Evolutionary conservation across 2,113 vertebrate species (phyloP).

Genomic region (Platycercus adscitus): DNA sequence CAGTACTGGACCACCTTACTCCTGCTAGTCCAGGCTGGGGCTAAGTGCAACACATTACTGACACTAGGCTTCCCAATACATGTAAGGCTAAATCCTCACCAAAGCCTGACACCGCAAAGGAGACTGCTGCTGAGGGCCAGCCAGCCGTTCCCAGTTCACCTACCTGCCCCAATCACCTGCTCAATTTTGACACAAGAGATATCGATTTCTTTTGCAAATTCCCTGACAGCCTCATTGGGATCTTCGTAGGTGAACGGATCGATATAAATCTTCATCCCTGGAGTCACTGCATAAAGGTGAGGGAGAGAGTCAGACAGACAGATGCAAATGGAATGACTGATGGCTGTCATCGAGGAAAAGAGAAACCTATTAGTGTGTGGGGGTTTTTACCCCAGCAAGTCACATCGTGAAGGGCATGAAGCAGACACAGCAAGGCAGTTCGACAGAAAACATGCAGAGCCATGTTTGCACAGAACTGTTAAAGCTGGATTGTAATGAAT

Average conservation of each 20-base stretch:
- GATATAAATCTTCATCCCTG: conserved; percentile 98
- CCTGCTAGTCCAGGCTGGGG: not conserved
- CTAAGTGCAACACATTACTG: not conserved
- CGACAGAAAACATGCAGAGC: not conserved
- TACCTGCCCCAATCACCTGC: conserved; percentile 97
- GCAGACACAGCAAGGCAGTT: not conserved
- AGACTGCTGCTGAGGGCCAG: not conserved
- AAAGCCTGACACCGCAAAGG: not conserved
- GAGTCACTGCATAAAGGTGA: conserved; percentile 82
- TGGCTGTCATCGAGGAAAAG: not conserved
- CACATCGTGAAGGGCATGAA: not conserved
- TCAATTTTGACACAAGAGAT: conserved; percentile 96
- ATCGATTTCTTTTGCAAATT: conserved; percentile 97
- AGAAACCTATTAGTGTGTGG: not conserved
- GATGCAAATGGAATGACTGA: not conserved
- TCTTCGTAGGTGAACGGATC: conserved; percentile 99
- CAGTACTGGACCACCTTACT: not conserved
- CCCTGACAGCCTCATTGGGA: conserved; percentile 93
- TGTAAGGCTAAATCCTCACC: not conserved
- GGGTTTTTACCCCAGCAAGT: not conserved
- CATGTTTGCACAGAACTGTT: not conserved
- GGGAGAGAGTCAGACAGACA: conserved; percentile 41
- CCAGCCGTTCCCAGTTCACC: not conserved
- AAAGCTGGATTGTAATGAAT: not conserved
- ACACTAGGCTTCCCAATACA: not conserved